Evolutionary conservation across 2,888 invertebrate species (phyloP), one percentile per base, ranked within the genome.

Genomic region (Oeneis ivallda): DNA sequence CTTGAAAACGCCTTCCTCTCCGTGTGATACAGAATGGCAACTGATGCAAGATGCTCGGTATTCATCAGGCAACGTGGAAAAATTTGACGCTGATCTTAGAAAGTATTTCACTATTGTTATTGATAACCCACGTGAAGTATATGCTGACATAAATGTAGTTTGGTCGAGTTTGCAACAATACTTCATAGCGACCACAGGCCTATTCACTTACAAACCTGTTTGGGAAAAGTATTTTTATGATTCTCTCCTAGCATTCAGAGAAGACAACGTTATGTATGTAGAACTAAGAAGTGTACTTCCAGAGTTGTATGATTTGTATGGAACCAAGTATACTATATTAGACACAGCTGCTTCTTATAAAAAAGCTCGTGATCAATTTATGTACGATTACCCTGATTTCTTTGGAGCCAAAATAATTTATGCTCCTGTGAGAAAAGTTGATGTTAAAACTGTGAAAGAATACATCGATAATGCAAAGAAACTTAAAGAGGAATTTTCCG

Each of bases 401-500:
- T 88, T 93, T 64, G 96, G 96, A 0, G 93, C 92, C 0, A 95
- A 94, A 74, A 75, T 95, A 37, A 96, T 96, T 69, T 96, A 94
- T 74, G 95, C 95, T 0, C 95, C 95, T 0, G 61, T 87, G 0
- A 92, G 95, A 68, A 78, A 80, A 2, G 91, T 92, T 0, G 79
- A 90, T 15, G 68, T 74, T 0, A 72, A 78, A 15, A 85, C 87
- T 0, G 78, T 94, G 0, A 78, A 84, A 0, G 75, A 82, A 0
- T 94, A 94, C 15, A 54, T 62, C 32, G 69, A 79, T 65, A 86
- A 72, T n/a, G 87, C 89, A 0, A 82, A 74, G 65, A 71, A 78
- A 71, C 80, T 94, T n/a, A 91, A 93, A 77, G 78, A 74, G 0
- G 77, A 78, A 49, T 92, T 94, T 75, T 96, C 96, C 0, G 88